phyloP scores from a whole-genome alignment of 1,140 invertebrate genomes.

The Muscidifurax raptorellus region DNA sequence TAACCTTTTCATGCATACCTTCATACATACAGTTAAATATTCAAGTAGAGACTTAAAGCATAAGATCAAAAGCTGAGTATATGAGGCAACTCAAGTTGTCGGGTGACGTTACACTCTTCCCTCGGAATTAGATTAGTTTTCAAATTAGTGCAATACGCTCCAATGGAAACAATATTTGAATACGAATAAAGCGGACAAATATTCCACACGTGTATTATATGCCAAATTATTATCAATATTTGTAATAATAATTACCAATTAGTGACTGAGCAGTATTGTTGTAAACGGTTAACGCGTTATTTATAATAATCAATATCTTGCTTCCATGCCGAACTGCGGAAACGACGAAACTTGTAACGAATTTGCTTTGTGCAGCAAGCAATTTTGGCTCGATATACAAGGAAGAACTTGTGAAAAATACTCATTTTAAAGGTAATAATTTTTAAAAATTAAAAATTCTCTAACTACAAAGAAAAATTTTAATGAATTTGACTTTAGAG shows the following conservation, averaged over 20 bases:
- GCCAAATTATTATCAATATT: conserved; percentile 68
- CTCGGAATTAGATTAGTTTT: conserved; percentile 57
- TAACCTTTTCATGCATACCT: neutral
- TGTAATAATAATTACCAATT: conserved; percentile 63
- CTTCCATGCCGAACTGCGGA: conserved; percentile 49
- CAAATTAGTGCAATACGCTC: conserved; percentile 56
- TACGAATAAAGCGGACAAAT: conserved; percentile 43
- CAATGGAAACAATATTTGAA: conserved; percentile 38
- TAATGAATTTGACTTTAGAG: neutral
- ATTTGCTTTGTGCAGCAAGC: neutral
- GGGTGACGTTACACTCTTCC: conserved; percentile 46
- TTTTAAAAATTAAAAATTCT: neutral
- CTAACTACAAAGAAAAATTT: neutral
- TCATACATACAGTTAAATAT: neutral
- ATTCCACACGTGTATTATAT: conserved; percentile 61
- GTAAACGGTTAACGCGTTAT: conserved; percentile 52
- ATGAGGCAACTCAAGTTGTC: neutral
- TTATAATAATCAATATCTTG: conserved; percentile 55
- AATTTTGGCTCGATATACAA: conserved; percentile 1
- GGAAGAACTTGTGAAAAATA: neutral
- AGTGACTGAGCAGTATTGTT: conserved; percentile 65
- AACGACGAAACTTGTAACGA: neutral
- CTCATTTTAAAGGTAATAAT: neutral
- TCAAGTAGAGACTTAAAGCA: neutral
- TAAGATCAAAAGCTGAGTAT: conserved; percentile 6